Evolutionary conservation across 2,113 vertebrate genomes (phyloP), one percentile per base, ranked within the genome.

Genomic region (Salvelinus fontinalis): DNA sequence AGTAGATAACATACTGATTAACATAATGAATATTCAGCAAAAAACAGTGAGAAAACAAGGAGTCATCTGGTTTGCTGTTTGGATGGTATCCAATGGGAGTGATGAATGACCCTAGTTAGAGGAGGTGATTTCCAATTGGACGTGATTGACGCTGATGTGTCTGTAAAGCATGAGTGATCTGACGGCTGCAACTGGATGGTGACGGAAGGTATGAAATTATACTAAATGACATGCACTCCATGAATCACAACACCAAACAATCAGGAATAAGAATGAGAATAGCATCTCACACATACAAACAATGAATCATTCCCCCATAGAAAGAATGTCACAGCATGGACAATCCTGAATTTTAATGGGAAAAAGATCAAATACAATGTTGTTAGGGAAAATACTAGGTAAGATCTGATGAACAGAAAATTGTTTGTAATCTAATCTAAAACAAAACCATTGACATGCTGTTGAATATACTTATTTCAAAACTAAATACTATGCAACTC

Each of bases 91-190:
- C 80, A 74, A 87, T 86, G 87, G 81, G 77, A 67, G 76, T 91
- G 81, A 91, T 89, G 87, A 77, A 90, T 89, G 88, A 89, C 84
- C 39, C 39, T 11, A 44, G 84, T 90, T 88, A 89, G 76, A 86
- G 69, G 79, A 81, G 87, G 85, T 89, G 84, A 90, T 78, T 68
- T 84, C 79, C 85, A 83, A 85, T 90, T 89, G 79, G 78, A 88
- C 84, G 88, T 83, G 70, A 79, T 80, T 84, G 89, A 88, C 74
- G 75, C 90, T 87, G 78, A 88, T 86, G 83, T 85, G 75, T 79
- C 78, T 80, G 83, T 83, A 82, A 87, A 89, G 88, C 87, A 86
- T 85, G 87, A 86, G 77, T 81, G 88, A 89, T 81, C 78, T 66
- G 73, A 82, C 69, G 79, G 82, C 59, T 62, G 86, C 60, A 62